A percentile compares a stretch with the other conserved stretches of the same genome.
Conservation (phyloP, 2,797 vertebrate species). For the Cyprinodon diabolis region DNA sequence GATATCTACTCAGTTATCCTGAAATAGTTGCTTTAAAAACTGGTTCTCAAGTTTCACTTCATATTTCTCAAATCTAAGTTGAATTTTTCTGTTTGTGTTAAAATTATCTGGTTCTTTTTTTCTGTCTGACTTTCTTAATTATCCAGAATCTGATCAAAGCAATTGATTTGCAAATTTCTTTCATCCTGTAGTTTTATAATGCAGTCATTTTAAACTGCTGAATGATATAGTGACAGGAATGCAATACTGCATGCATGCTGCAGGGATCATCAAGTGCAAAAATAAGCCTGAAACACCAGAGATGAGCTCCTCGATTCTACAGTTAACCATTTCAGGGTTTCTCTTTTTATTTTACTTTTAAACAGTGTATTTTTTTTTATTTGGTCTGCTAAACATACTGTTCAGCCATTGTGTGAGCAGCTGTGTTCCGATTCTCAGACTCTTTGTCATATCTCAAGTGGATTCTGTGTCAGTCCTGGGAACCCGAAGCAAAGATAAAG, state of each 20-base stretch:
- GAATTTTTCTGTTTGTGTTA: not conserved
- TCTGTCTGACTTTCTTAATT: not conserved
- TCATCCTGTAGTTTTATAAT: not conserved
- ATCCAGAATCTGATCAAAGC: not conserved
- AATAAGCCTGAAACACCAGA: not conserved
- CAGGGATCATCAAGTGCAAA: not conserved
- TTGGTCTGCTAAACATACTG: not conserved
- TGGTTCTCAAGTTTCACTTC: not conserved
- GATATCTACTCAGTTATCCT: not conserved
- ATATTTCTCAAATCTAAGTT: not conserved
- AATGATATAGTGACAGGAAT: not conserved
- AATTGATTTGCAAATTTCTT: not conserved
- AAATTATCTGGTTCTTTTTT: not conserved
- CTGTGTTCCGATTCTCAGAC: conserved; percentile 57
- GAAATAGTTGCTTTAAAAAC: not conserved
- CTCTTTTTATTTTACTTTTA: not conserved
- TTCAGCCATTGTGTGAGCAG: conserved; percentile 34
- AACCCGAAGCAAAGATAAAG: conserved; percentile 76
- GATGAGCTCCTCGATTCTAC: not conserved
- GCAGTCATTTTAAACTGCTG: not conserved
- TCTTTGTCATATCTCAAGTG: conserved; percentile 80
- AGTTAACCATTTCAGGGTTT: not conserved
- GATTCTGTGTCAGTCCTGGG: conserved; percentile 80
- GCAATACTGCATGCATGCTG: not conserved
- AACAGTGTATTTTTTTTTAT: not conserved